Evolutionary conservation across 2,113 vertebrate genomes (phyloP).

Genomic region (Paedocypris sp.): DNA sequence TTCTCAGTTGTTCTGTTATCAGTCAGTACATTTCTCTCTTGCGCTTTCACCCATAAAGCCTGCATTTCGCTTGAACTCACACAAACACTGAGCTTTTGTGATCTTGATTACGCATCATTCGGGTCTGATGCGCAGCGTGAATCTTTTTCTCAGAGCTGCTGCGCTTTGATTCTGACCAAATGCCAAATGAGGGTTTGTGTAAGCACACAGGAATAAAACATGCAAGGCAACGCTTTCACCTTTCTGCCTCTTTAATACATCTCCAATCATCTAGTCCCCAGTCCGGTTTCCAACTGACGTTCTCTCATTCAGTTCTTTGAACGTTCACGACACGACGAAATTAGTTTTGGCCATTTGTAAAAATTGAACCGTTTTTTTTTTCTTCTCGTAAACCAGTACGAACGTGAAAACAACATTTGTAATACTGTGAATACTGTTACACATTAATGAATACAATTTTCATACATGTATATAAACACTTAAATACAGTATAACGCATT

Average conservation of each 20-base stretch:
- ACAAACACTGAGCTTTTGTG: conserved; percentile 15
- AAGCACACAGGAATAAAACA: conserved; percentile 2
- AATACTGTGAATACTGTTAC: no score
- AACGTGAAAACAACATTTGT: no score
- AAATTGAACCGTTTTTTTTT: no score
- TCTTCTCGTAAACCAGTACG: no score
- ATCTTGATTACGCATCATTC: conserved; percentile 26
- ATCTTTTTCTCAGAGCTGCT: conserved; percentile 16
- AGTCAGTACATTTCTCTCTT: neutral
- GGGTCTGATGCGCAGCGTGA: conserved; percentile 9
- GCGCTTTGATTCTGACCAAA: conserved; percentile 22
- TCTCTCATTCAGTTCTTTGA: no score
- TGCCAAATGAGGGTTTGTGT: conserved; percentile 17
- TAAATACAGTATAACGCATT: no score
- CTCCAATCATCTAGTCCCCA: no score
- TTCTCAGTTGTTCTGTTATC: conserved; percentile 5
- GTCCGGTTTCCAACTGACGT: neutral
- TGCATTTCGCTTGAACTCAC: conserved; percentile 12
- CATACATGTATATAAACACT: no score
- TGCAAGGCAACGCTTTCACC: neutral
- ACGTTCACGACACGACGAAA: no score
- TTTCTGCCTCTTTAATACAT: no score
- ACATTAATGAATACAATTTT: no score
- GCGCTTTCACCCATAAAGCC: neutral
- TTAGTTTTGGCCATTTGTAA: no score